Percentiles rank a stretch among this genome's conserved stretches.
phyloP scores from a whole-genome alignment of 2,888 invertebrate genomes.

The Teleiodes luculella region DNA sequence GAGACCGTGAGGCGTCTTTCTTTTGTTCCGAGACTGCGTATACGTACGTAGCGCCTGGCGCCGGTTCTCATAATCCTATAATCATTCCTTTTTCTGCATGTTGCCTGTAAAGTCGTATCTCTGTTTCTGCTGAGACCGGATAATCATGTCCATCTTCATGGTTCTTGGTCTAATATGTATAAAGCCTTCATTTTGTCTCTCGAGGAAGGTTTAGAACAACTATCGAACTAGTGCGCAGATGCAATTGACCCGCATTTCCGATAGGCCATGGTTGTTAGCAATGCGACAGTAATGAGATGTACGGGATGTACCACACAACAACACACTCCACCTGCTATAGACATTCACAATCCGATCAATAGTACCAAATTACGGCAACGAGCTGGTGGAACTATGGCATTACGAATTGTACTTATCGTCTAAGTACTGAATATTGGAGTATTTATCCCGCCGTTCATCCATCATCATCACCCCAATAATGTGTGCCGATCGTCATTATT shows the following conservation, averaged over 20 bases:
- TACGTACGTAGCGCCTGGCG: slow-evolving; percentile 36
- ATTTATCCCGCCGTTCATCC: slow-evolving; percentile 19
- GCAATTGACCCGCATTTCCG: slow-evolving; percentile 68
- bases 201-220: no score
- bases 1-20: slow-evolving; percentile 52
- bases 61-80: slow-evolving; percentile 36
- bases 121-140: not conserved
- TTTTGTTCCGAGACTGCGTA: slow-evolving; percentile 22
- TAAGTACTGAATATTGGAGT: not conserved
- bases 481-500: slow-evolving; percentile 29
- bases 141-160: no score
- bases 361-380: slow-evolving; percentile 49
- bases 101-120: slow-evolving; percentile 22
- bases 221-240: slow-evolving; percentile 37
- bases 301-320: slow-evolving; percentile 46
- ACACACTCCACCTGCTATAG: slow-evolving; percentile 32
- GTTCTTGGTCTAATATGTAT: no score
- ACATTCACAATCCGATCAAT: slow-evolving; percentile 55
- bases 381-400: not conserved
- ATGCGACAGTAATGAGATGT: slow-evolving; percentile 65
- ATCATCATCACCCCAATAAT: slow-evolving; percentile 25
- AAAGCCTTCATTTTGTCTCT: no score
- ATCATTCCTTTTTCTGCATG: slow-evolving; percentile 34
- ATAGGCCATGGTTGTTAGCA: slow-evolving; percentile 62
- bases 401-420: not conserved